Evolutionary conservation across 1,140 invertebrate species (phyloP).

Genomic region (Andricus grossulariae): DNA sequence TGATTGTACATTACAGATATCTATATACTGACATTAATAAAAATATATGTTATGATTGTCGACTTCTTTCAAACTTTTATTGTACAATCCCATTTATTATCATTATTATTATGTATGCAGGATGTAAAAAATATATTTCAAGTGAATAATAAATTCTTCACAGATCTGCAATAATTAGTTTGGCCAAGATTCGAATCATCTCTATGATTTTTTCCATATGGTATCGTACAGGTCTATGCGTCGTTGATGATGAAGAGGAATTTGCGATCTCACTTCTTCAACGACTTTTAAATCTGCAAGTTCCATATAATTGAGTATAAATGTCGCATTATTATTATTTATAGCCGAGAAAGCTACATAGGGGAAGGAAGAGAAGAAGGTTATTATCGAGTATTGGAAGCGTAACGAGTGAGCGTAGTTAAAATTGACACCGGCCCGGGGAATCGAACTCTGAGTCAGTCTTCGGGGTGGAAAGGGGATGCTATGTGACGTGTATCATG

Average conservation of each 20-base stretch:
- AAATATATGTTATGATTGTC: slow-evolving; percentile 28
- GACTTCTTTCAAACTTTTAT: slow-evolving; percentile 25
- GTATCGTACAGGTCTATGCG: slow-evolving; percentile 89
- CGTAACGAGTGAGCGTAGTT: too few relatives aligned
- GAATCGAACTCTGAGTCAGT: too few relatives aligned
- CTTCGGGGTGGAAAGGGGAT: too few relatives aligned
- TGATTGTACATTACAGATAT: slow-evolving; percentile 54
- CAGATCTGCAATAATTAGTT: too few relatives aligned
- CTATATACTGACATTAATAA: slow-evolving; percentile 47
- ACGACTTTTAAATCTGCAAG: slow-evolving; percentile 83
- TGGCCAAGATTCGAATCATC: neutral
- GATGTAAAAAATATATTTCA: too few relatives aligned
- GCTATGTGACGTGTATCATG: too few relatives aligned
- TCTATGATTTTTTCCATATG: slow-evolving; percentile 61
- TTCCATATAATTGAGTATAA: neutral
- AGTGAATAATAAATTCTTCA: too few relatives aligned
- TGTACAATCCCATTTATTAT: neutral
- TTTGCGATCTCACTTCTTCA: slow-evolving; percentile 86
- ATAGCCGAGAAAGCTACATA: too few relatives aligned
- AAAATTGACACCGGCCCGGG: too few relatives aligned
- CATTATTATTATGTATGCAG: neutral
- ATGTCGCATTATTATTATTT: too few relatives aligned
- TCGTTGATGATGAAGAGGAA: slow-evolving; percentile 86
- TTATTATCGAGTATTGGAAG: too few relatives aligned
- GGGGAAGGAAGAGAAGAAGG: too few relatives aligned